These are phyloP conservation scores for Aldrovandia affinis DNA, from an alignment of 2,797 vertebrate genomes.

Conservation along the genomic window DNA sequence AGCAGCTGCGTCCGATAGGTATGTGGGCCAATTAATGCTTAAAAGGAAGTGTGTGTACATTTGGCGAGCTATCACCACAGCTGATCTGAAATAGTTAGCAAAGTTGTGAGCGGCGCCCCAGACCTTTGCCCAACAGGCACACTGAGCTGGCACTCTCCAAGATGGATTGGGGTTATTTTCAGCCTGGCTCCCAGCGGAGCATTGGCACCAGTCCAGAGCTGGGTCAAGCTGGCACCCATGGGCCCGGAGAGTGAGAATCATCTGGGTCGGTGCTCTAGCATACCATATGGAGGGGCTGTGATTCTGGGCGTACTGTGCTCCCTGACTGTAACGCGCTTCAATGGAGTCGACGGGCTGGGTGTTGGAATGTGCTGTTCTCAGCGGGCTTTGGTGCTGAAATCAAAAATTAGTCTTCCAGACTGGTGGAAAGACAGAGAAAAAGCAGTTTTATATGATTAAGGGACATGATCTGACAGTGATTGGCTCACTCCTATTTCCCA, in stretches of 20 bases:
- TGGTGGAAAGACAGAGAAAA: conserved; percentile 50
- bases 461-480: neutral
- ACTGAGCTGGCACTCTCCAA: conserved; percentile 51
- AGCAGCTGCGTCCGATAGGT: neutral
- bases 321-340: conserved; percentile 50
- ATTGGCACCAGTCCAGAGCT: conserved; percentile 59
- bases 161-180: conserved; percentile 75
- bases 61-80: conserved; percentile 51
- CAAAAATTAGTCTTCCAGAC: conserved; percentile 67
- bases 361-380: conserved; percentile 61
- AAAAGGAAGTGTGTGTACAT: conserved; percentile 21
- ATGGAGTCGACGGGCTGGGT: conserved; percentile 60
- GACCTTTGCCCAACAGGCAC: conserved; percentile 46
- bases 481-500: no score
- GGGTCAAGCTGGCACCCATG: conserved; percentile 64
- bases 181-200: conserved; percentile 57
- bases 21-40: neutral
- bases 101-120: conserved; percentile 58
- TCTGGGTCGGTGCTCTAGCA: conserved; percentile 56
- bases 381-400: conserved; percentile 63
- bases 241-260: conserved; percentile 18
- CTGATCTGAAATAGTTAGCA: conserved; percentile 59
- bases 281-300: conserved; percentile 67
- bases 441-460: neutral
- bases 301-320: conserved; percentile 48